Conservation (phyloP, 2,113 vertebrate species). For the Ictalurus furcatus region DNA sequence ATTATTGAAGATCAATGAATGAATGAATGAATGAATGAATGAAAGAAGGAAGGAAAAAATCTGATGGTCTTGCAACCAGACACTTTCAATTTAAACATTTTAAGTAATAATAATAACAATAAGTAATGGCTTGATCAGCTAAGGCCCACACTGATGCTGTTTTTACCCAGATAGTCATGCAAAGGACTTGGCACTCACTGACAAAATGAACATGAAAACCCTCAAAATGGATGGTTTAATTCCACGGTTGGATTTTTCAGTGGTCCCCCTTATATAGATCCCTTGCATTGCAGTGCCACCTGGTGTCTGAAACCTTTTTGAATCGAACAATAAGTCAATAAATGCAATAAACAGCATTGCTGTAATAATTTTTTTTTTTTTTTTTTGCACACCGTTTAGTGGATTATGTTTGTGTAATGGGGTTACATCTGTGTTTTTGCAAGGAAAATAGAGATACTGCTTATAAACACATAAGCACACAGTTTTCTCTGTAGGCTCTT, state of each 20-base stretch:
- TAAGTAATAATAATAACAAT: neutral
- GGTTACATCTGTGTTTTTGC: too few relatives aligned
- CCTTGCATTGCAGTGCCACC: neutral
- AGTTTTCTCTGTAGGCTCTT: too few relatives aligned
- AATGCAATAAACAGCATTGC: neutral
- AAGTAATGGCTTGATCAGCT: neutral
- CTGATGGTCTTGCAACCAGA: neutral
- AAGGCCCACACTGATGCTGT: neutral
- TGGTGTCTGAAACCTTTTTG: neutral
- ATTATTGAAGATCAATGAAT: neutral
- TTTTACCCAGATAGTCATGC: neutral
- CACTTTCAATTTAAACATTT: neutral
- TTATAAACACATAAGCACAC: too few relatives aligned
- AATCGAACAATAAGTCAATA: neutral
- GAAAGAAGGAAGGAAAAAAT: neutral
- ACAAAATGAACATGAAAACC: neutral
- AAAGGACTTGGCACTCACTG: neutral
- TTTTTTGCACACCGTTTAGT: neutral
- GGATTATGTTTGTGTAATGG: too few relatives aligned
- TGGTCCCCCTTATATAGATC: too few relatives aligned
- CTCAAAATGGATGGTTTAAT: constrained; percentile 1
- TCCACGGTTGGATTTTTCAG: neutral
- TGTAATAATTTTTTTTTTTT: neutral
- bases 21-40: neutral
- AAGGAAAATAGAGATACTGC: too few relatives aligned